Conservation (phyloP, 2,113 vertebrate genomes). For the Cyrtonyx montezumae region DNA sequence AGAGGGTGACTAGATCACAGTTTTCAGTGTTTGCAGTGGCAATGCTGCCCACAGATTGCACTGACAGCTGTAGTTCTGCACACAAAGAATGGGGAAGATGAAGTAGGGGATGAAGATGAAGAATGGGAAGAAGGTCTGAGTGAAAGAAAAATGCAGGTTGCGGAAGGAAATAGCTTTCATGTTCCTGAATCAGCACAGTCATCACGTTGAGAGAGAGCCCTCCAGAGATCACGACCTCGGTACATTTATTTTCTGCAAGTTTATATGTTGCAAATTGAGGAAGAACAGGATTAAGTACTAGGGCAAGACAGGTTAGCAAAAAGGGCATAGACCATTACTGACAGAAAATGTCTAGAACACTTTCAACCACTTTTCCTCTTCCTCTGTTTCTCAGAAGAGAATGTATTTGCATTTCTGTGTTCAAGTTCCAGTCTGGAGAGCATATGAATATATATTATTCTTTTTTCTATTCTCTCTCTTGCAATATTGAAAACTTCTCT, state of each 20-base stretch:
- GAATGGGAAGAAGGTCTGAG: not conserved
- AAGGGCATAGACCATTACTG: not conserved
- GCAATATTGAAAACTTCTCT: not conserved
- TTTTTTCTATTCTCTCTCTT: not conserved
- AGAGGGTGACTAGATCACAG: not conserved
- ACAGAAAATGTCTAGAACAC: not conserved
- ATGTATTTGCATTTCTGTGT: not conserved
- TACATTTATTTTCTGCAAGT: constrained; percentile 42
- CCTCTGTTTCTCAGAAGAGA: not conserved
- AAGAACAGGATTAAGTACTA: constrained; percentile 2
- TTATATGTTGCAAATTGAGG: constrained; percentile 11
- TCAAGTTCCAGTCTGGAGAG: not conserved
- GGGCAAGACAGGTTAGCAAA: not conserved
- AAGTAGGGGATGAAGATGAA: too few relatives aligned
- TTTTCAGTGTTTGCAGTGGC: not conserved
- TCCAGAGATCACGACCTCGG: not conserved
- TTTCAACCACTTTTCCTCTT: not conserved
- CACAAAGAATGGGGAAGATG: not conserved
- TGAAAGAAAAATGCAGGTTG: not conserved
- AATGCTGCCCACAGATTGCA: not conserved
- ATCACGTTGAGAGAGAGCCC: not conserved
- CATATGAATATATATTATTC: not conserved
- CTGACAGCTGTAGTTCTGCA: not conserved
- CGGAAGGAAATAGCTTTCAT: not conserved
- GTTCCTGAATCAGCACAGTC: not conserved